These are phyloP conservation scores for Peromyscus melanophrys DNA, from an alignment of 2,797 vertebrate species.

Conservation along the genomic window DNA sequence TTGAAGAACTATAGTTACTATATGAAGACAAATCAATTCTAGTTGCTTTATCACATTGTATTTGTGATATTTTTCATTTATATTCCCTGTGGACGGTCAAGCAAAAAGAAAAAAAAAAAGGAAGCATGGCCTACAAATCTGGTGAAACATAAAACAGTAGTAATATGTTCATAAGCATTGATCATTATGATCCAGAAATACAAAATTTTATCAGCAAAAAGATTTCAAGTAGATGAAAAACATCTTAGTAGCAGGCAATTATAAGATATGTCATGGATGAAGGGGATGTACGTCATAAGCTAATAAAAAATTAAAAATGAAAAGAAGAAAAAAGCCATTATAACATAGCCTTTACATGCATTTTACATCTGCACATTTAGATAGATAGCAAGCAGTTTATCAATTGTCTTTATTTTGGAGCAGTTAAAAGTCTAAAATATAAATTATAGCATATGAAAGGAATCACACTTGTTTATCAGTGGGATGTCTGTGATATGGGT, in stretches of 20 bases:
- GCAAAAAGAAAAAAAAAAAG: background rate
- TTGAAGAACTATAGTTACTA: background rate
- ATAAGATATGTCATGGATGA: background rate
- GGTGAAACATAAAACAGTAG: conserved; percentile 16
- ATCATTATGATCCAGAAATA: background rate
- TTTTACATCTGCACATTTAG: background rate
- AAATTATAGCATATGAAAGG: background rate
- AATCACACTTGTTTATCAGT: background rate
- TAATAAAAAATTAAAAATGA: conserved; percentile 12
- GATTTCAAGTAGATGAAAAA: background rate
- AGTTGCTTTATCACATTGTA: conserved; percentile 65
- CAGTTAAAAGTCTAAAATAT: background rate
- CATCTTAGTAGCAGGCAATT: background rate
- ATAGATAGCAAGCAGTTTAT: background rate
- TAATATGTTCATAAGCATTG: conserved; percentile 16
- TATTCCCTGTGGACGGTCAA: background rate
- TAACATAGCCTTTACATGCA: background rate
- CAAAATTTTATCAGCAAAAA: background rate
- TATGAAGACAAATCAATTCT: conserved; percentile 73
- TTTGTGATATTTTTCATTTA: conserved; percentile 67
- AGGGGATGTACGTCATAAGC: background rate
- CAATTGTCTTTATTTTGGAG: background rate
- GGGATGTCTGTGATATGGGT: background rate
- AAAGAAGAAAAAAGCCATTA: conserved; percentile 3
- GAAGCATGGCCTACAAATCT: background rate